Evolutionary conservation across 2,888 invertebrate genomes (phyloP), one percentile per base, ranked within the genome.

Genomic region (Linnaemya vulpina): DNA sequence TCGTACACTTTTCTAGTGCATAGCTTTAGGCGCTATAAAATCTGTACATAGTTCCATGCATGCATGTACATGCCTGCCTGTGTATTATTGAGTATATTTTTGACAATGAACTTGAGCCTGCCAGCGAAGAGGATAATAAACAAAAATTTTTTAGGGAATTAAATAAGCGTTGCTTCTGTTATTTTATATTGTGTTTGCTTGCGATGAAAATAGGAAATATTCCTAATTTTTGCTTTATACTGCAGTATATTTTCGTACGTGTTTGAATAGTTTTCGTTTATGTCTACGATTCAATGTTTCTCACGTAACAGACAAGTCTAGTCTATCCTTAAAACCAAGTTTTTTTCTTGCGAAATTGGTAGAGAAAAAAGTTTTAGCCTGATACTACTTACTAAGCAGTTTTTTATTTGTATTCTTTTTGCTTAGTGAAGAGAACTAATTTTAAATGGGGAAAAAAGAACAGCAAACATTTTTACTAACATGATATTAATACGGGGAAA

Each of bases 51-150:
- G n/a, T n/a, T n/a, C n/a, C 15, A 20, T 20, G 35, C 25, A 46
- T n/a, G 60, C 40, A 20, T 75, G 8, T 51, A 22, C 3, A 25
- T 55, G 38, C 53, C 38, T 74, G 35, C 62, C 22, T 53, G 71
- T 40, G 22, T 53, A 7, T 83, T n/a, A n/a, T n/a, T n/a, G n/a
- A n/a, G n/a, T n/a, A n/a, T 25, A 43, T 15, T 13, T 86, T 87
- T 89, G 90, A 90, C 90, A 90, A 90, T 90, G 90, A 90, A 90
- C 90, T 90, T 90, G 87, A 75, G 89, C 88, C 89, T 86, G 78
- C 22, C 51, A 70, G 35, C 10, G 15, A 17, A n/a, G 13, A 77
- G 53, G 20, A 83, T 79, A 68, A 83, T 71, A 70, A 49, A 53
- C 25, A 53, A n/a, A n/a, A n/a, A 51, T n/a, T 17, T 62, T 63